Base-by-base conservation (phyloP, 2,113 vertebrate species). In the Neotragus moschatus region DNA sequence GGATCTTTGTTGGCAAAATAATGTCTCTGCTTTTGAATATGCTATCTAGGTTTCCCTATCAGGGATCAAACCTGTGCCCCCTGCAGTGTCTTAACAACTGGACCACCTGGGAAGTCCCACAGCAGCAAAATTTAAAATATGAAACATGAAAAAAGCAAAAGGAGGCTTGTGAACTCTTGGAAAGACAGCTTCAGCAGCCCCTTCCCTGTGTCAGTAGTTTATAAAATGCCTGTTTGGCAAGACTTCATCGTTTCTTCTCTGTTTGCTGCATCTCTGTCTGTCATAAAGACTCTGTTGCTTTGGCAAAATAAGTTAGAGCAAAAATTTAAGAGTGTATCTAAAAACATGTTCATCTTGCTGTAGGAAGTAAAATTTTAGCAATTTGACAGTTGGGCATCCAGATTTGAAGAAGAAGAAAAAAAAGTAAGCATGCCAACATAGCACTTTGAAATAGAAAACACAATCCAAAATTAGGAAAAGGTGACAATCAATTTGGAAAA, bases 361-460 rank as follows among this genome's bases (percentile, higher is more conserved):
- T 97, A 97, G 79, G 92, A 99, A 98, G 91, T 94, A 93, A 96
- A 98, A 98, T 98, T 98, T 98, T 98, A 98, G 97, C 98, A 98
- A 33, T 84, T 49, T 0, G 73, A 97, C 98, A 98, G 87, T 98
- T 98, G 98, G 96, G 63, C 60, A 97, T 96, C 94, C 98, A 96
- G 60, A 97, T 96, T 98, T 97, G 96, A 97, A 88, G 77, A 81
- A 93, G 86, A 73, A 39, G 23, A 51, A 97, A 96, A 98, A 97
- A 94, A 81, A 94, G 61, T 90, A 96, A 88, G 92, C 89, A 96
- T 97, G 97, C 96, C 96, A 98, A 87, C 77, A 93, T 98, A 93
- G 97, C 88, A 96, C 51, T 98, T 94, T 58, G 77, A 98, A 97
- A 97, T 97, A 96, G 92, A 97, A 98, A 98, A 97, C 85, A 96